Conservation (phyloP, 1,140 invertebrate genomes). For the Caenorhabditis latens region DNA sequence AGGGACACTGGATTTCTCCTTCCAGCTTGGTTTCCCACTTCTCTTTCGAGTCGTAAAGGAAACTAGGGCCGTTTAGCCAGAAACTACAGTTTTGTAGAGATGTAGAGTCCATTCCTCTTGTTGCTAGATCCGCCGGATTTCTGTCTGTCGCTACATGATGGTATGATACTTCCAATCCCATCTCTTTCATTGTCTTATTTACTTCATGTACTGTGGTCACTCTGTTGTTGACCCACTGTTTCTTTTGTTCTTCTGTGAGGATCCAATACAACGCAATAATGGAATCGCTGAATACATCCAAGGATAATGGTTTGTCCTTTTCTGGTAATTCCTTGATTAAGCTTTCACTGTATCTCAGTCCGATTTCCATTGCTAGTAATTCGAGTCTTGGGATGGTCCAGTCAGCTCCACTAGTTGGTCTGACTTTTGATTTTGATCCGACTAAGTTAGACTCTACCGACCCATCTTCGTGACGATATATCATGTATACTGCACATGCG, state of each 20-base stretch:
- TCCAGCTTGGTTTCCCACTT: background rate
- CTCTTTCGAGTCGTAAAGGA: background rate
- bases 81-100: background rate
- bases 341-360: background rate
- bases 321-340: background rate
- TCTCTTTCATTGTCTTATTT: background rate
- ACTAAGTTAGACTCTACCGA: background rate
- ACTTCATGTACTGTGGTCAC: background rate
- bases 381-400: constrained; percentile 36
- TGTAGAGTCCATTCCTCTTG: background rate
- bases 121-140: background rate
- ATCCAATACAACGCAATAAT: background rate
- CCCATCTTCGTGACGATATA: background rate
- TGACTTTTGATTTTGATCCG: background rate
- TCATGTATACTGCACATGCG: background rate
- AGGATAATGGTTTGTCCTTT: too few relatives aligned
- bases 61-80: background rate
- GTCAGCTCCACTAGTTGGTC: background rate
- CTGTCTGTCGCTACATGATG: background rate
- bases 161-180: background rate
- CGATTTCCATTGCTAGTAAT: background rate
- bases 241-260: background rate
- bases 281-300: background rate
- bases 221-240: background rate
- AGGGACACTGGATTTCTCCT: background rate